A percentile compares a stretch with the other conserved stretches of the same genome.
Conservation (phyloP, 2,113 vertebrate species). For the Drymodes brunneopygia region DNA sequence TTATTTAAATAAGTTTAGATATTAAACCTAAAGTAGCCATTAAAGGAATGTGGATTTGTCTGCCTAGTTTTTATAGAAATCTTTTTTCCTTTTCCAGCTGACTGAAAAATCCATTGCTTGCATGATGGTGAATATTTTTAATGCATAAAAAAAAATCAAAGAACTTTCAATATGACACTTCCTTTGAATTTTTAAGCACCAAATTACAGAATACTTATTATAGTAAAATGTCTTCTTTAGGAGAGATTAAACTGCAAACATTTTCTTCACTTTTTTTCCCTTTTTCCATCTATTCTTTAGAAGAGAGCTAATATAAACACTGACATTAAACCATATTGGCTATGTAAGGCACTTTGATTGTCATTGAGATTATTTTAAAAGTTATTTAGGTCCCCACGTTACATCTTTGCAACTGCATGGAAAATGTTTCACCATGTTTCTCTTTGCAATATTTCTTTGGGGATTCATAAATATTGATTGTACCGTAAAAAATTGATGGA, state of each 20-base stretch:
- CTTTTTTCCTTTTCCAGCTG: conserved; percentile 65
- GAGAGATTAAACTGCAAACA: conserved; percentile 64
- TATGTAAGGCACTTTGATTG: conserved; percentile 78
- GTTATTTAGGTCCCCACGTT: conserved; percentile 81
- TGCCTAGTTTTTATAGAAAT: conserved; percentile 67
- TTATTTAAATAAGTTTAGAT: conserved; percentile 87
- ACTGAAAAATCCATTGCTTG: conserved; percentile 75
- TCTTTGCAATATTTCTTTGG: conserved; percentile 91
- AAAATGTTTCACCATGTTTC: conserved; percentile 81
- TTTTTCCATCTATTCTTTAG: conserved; percentile 30
- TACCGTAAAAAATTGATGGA: conserved; percentile 94
- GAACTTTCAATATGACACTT: conserved; percentile 68
- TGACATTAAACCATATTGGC: conserved; percentile 79
- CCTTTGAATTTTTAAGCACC: conserved; percentile 75
- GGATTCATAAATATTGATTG: conserved; percentile 99
- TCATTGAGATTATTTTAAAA: conserved; percentile 86
- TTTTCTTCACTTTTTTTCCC: conserved; percentile 3
- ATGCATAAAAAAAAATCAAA: conserved; percentile 63
- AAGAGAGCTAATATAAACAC: conserved; percentile 71
- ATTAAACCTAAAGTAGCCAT: conserved; percentile 84
- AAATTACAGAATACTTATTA: conserved; percentile 70
- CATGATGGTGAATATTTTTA: conserved; percentile 71
- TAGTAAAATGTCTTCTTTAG: conserved; percentile 63
- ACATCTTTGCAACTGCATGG: conserved; percentile 75
- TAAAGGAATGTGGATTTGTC: conserved; percentile 79